phyloP scores from a whole-genome alignment of 2,113 vertebrate species.

The Thymallus thymallus region DNA sequence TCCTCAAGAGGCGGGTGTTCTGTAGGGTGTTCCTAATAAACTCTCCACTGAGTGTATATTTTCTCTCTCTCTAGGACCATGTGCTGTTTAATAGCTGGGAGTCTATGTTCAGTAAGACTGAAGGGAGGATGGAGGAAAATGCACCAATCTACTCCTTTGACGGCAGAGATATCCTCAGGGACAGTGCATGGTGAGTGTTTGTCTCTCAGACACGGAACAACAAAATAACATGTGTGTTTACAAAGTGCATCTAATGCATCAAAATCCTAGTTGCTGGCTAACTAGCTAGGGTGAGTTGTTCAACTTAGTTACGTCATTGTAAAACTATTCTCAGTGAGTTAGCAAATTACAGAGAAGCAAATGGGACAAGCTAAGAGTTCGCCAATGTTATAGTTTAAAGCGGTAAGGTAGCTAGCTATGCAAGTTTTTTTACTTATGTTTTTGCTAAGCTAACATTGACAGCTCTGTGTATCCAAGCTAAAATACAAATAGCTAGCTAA shows the following conservation, averaged over 20 bases:
- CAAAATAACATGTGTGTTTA: not conserved
- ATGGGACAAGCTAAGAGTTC: not conserved
- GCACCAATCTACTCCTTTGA: conserved; percentile 88
- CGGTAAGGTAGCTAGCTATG: too few relatives aligned
- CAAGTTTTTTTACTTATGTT: too few relatives aligned
- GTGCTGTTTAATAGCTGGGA: conserved; percentile 90
- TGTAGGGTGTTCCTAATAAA: too few relatives aligned
- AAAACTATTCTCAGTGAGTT: too few relatives aligned
- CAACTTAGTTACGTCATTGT: not conserved
- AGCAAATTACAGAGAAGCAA: too few relatives aligned
- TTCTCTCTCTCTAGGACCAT: conserved; percentile 78
- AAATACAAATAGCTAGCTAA: not conserved
- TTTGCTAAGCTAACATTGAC: too few relatives aligned
- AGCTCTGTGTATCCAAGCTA: too few relatives aligned
- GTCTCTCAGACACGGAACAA: conserved; percentile 14
- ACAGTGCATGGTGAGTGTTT: conserved; percentile 80
- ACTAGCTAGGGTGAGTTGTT: not conserved
- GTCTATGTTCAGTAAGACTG: conserved; percentile 76
- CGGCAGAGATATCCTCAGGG: conserved; percentile 83
- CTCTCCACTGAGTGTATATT: too few relatives aligned
- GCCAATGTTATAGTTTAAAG: not conserved
- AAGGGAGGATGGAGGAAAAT: conserved; percentile 72
- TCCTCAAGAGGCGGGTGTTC: too few relatives aligned
- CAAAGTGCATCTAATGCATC: not conserved
- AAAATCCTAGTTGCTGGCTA: conserved; percentile 8